Evolutionary conservation across 2,888 invertebrate species (phyloP).

Genomic region (Drosophila ezoana): DNA sequence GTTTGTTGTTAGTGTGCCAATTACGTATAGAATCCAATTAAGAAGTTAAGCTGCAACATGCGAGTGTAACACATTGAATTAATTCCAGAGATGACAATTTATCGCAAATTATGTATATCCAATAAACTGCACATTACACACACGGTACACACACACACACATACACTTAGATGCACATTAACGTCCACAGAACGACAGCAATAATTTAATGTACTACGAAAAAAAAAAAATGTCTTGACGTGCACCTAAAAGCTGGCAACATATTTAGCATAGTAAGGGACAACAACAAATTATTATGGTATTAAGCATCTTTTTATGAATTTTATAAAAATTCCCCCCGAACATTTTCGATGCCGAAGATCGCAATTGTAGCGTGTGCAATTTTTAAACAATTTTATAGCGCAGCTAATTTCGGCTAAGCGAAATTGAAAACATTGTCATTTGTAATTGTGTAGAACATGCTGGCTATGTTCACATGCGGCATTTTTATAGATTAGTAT

Average conservation of each 20-base stretch:
- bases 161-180: slow-evolving; percentile 10
- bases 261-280: slow-evolving; percentile 13
- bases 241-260: slow-evolving; percentile 48
- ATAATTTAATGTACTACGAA: neutral
- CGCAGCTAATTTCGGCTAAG: slow-evolving; percentile 47
- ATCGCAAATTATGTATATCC: neutral
- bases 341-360: slow-evolving; percentile 20
- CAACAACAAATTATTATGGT: too few species aligned
- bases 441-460: slow-evolving; percentile 60
- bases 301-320: slow-evolving; percentile 41
- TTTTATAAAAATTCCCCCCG: slow-evolving; percentile 34
- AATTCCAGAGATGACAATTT: slow-evolving; percentile 1
- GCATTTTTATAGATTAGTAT: slow-evolving; percentile 66
- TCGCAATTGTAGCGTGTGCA: slow-evolving; percentile 49
- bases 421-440: slow-evolving; percentile 46
- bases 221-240: slow-evolving; percentile 3
- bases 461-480: slow-evolving; percentile 66
- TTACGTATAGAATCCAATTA: slow-evolving; percentile 26
- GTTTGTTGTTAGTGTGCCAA: slow-evolving; percentile 24
- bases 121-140: slow-evolving; percentile 10
- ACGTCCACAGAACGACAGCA: slow-evolving; percentile 5
- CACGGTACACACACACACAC: slow-evolving; percentile 9
- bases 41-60: slow-evolving; percentile 16
- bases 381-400: slow-evolving; percentile 76
- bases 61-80: slow-evolving; percentile 12